Base-by-base conservation (phyloP, 2,113 vertebrate species). In the Gadus chalcogrammus region DNA sequence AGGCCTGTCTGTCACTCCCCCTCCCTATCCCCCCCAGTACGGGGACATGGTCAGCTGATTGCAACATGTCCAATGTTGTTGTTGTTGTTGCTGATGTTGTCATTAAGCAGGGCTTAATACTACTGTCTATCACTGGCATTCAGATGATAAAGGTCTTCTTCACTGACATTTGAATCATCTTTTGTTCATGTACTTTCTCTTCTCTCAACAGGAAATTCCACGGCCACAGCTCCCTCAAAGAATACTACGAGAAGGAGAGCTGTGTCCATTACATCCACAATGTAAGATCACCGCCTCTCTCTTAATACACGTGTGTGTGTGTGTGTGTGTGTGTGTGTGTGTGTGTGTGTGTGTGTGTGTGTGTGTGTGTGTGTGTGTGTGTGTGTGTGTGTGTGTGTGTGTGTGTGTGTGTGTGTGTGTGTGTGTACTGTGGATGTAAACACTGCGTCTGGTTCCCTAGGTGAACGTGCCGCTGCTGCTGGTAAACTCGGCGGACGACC, bases 221-320 rank as follows among this genome's bases (percentile, higher is more conserved):
- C 16, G 96, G 95, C 67, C 96, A 99, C 79, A 88, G 71, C 77
- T 94, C 96, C 55, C 89, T 99, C 81, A 97, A 99, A 86, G 97
- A 99, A 74, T 99, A 99, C 81, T 99, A 99, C 2, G 96, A 99
- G 84, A 92, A 96, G 78, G 97, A 99, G 80, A 99, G 97, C 73
- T 99, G 97, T 83, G 92, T 97, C 70, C 93, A 95, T 78, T 99
- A 93, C 79, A 94, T 99, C 86, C 95, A 98, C 85, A 95, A 93
- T 89, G 97, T 99, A 88, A 94, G 94, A 48, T 13, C 67, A 5
- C 58, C 2, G 8, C 22, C 56, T 3, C 64, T 0, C 0, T 69
- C 67, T 22, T 1, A 6, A 20, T 62, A 17, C 20, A 7, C 15
- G 3, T n/a, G n/a, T n/a, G n/a, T n/a, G n/a, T n/a, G n/a, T n/a